Evolutionary conservation across 2,888 invertebrate species (phyloP).

Genomic region (Nemotelus pantherinus): DNA sequence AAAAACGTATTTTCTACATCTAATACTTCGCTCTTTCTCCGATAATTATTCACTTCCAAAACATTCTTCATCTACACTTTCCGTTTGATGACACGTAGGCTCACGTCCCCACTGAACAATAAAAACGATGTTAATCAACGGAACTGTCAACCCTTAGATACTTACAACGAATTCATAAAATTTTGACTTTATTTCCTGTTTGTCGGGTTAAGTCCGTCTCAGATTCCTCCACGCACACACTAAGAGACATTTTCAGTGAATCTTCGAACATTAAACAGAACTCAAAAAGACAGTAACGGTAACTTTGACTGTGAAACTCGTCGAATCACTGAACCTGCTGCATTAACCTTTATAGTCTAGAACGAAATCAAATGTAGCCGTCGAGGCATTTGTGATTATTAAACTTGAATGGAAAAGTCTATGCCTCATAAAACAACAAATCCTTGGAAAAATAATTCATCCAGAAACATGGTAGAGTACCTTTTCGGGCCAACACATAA

Average conservation of each 20-base stretch:
- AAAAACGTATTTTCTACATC: no score
- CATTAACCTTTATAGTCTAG: constrained; percentile 6
- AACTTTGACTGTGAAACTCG: no score
- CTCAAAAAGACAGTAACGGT: neutral
- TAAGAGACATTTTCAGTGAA: neutral
- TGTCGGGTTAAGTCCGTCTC: neutral
- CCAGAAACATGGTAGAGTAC: neutral
- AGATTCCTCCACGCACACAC: neutral
- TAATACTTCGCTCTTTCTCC: no score
- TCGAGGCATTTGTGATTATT: neutral
- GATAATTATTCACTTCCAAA: no score
- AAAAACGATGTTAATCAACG: constrained; percentile 11
- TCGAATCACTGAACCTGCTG: neutral
- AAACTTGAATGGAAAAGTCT: constrained; percentile 13
- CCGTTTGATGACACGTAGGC: no score
- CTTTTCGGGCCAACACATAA: constrained; percentile 3
- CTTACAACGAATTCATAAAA: neutral
- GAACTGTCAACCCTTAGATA: neutral
- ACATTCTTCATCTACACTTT: no score
- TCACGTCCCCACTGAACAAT: neutral
- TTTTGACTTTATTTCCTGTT: neutral
- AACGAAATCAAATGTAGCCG: constrained; percentile 1
- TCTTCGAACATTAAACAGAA: neutral
- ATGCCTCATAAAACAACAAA: constrained; percentile 26
- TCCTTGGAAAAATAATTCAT: constrained; percentile 11